These are phyloP conservation scores for Stercorarius parasiticus DNA, from an alignment of 2,113 vertebrate genomes.

Conservation along the genomic window DNA sequence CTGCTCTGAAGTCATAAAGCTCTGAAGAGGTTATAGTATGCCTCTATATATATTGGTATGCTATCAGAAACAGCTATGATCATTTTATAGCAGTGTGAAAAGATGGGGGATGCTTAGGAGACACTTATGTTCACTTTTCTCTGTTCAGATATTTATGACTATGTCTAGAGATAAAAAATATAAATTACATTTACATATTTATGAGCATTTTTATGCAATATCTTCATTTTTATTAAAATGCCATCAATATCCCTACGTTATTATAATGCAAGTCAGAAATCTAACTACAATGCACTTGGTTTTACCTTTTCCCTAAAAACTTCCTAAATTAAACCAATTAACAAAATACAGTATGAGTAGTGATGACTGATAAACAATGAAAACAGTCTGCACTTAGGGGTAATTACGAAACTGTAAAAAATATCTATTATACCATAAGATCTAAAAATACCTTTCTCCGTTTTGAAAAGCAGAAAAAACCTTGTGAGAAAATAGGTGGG, in stretches of 20 bases:
- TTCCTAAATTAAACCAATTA: background rate
- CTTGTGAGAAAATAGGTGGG: background rate
- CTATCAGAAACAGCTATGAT: background rate
- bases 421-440: background rate
- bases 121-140: slow-evolving; percentile 7
- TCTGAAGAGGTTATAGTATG: background rate
- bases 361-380: background rate
- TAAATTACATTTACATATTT: slow-evolving; percentile 53
- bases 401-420: background rate
- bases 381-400: background rate
- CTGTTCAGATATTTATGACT: slow-evolving; percentile 42
- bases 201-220: slow-evolving; percentile 10
- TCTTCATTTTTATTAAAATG: background rate
- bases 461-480: background rate
- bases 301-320: background rate
- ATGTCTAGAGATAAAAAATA: slow-evolving; percentile 32
- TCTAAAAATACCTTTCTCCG: background rate
- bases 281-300: background rate
- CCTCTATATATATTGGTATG: background rate
- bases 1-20: background rate
- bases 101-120: background rate
- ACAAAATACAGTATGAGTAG: background rate
- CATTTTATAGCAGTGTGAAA: background rate
- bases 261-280: background rate
- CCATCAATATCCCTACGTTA: background rate